phyloP scores from a whole-genome alignment of 2,888 invertebrate species.

The Sinelater perroti region DNA sequence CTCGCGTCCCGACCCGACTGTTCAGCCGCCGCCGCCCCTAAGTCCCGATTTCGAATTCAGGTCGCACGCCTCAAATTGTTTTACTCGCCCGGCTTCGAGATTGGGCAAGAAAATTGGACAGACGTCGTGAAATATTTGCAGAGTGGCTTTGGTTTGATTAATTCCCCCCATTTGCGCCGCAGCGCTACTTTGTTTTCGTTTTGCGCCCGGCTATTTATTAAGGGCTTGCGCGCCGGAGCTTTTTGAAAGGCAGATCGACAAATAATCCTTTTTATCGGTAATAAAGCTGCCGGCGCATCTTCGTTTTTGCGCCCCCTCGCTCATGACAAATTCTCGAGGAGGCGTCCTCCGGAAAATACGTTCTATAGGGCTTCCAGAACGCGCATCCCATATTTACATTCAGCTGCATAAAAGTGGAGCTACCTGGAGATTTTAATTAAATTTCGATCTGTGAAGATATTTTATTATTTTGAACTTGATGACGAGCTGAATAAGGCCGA shows the following conservation, averaged over 20 bases:
- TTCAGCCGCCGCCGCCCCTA: constrained; percentile 24
- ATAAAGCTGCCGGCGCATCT: constrained; percentile 15
- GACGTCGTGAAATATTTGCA: constrained; percentile 56
- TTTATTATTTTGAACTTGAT: too few relatives aligned
- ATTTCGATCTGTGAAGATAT: too few relatives aligned
- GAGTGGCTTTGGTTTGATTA: constrained; percentile 53
- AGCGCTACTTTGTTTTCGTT: constrained; percentile 31
- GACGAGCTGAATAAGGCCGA: too few relatives aligned
- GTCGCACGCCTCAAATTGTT: constrained; percentile 54
- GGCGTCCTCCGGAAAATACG: too few relatives aligned
- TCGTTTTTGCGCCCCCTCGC: neutral
- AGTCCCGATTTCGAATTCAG: constrained; percentile 51
- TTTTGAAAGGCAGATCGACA: constrained; percentile 19
- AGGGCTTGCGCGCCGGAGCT: constrained; percentile 10
- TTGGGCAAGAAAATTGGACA: constrained; percentile 56
- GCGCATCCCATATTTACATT: too few relatives aligned
- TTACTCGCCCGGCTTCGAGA: constrained; percentile 54
- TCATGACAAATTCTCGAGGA: too few relatives aligned
- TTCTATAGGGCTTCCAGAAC: too few relatives aligned
- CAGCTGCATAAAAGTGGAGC: neutral
- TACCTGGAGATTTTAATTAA: neutral
- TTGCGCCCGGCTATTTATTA: constrained; percentile 22
- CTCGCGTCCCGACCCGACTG: constrained; percentile 22
- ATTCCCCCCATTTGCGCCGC: constrained; percentile 38
- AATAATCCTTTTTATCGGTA: constrained; percentile 18